Evolutionary conservation across 2,888 invertebrate species (phyloP).

Genomic region (Limnephilus lunatus): DNA sequence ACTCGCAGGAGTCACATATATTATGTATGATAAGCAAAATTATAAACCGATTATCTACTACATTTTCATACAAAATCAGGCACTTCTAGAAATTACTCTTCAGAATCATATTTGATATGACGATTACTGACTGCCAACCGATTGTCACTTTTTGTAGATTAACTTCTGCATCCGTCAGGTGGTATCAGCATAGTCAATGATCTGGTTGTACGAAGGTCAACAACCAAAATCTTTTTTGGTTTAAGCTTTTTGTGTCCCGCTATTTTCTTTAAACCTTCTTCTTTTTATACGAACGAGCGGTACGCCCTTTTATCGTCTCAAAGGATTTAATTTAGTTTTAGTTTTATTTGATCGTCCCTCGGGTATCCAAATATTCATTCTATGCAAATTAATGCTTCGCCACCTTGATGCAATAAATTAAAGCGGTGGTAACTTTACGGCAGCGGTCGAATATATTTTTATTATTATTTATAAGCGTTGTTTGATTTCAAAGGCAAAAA

Average conservation of each 20-base stretch:
- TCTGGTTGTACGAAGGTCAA: not conserved
- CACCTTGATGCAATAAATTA: not conserved
- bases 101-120: not conserved
- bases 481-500: not conserved
- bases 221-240: not conserved
- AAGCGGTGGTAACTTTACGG: not conserved
- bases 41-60: too few relatives aligned
- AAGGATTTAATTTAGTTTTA: not conserved
- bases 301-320: not conserved
- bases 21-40: too few relatives aligned
- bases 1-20: too few relatives aligned
- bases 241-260: not conserved
- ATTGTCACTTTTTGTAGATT: not conserved
- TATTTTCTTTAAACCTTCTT: not conserved
- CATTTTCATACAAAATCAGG: not conserved
- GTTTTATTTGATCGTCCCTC: not conserved
- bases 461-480: not conserved
- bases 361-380: conserved; percentile 11
- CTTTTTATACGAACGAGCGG: not conserved
- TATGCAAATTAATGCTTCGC: conserved; percentile 17
- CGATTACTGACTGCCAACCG: not conserved
- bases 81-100: not conserved
- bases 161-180: not conserved
- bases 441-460: not conserved
- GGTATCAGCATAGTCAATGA: not conserved